These are phyloP conservation scores for Psittacula derbiana DNA, from an alignment of 2,797 vertebrate species.

Conservation along the genomic window DNA sequence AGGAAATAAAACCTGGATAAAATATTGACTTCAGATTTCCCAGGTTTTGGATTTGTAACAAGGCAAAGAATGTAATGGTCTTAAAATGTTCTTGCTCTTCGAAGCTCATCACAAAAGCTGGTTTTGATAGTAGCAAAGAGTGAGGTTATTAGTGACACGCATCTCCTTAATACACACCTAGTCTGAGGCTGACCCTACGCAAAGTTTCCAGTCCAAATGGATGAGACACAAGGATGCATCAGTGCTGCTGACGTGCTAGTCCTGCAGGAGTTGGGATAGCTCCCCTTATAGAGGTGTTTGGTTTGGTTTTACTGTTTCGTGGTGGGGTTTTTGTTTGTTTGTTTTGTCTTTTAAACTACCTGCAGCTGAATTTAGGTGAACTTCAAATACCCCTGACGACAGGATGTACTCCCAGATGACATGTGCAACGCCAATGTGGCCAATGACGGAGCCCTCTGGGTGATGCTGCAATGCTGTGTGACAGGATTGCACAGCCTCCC, in stretches of 20 bases:
- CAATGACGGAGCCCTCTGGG: neutral
- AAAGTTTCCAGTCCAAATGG: neutral
- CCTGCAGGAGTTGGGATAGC: neutral
- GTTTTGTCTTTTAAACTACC: neutral
- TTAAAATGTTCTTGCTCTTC: neutral
- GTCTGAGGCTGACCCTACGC: neutral
- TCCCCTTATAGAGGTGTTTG: neutral
- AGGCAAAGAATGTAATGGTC: neutral
- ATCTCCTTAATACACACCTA: neutral
- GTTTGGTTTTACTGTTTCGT: neutral
- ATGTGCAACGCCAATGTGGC: neutral
- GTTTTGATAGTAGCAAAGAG: neutral
- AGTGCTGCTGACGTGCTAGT: neutral
- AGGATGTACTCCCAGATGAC: neutral
- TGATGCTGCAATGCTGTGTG: neutral
- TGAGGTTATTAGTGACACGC: neutral
- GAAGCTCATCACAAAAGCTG: neutral
- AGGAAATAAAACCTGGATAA: neutral
- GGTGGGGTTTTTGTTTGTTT: neutral
- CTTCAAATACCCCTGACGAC: neutral
- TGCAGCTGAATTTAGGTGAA: neutral
- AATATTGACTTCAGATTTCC: neutral
- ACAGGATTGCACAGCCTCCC: neutral
- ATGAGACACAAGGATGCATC: neutral
- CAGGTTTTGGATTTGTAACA: neutral